phyloP scores from a whole-genome alignment of 2,797 vertebrate species.

The Euphonia xanthogaster region DNA sequence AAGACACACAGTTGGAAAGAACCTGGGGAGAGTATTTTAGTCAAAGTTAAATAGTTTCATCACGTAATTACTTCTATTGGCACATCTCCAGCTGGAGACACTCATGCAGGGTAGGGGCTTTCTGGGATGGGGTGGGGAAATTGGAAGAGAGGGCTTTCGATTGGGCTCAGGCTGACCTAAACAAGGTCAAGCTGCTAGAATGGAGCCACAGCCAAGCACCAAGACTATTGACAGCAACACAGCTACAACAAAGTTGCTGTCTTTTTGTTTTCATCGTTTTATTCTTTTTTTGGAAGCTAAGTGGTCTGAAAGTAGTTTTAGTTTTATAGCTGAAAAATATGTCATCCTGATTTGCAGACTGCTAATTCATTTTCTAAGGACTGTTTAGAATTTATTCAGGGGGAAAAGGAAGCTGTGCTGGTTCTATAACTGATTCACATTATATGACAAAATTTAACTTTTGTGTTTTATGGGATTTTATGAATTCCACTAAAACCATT shows the following conservation, averaged over 20 bases:
- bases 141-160: conserved; percentile 47
- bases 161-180: conserved; percentile 59
- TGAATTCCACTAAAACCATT: conserved; percentile 76
- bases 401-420: conserved; percentile 65
- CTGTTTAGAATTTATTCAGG: conserved; percentile 77
- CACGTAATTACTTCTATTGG: conserved; percentile 81
- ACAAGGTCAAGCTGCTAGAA: conserved; percentile 73
- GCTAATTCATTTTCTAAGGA: conserved; percentile 75
- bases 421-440: conserved; percentile 67
- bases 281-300: conserved; percentile 7
- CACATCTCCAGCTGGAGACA: conserved; percentile 77
- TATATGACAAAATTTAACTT: conserved; percentile 75
- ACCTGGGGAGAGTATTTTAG: conserved; percentile 84
- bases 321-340: conserved; percentile 72
- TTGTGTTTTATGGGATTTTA: conserved; percentile 73
- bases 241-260: conserved; percentile 39
- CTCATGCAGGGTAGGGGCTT: conserved; percentile 52
- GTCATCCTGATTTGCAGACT: conserved; percentile 70
- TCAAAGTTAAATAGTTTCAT: conserved; percentile 84
- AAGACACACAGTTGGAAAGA: conserved; percentile 82
- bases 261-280: not conserved
- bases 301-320: conserved; percentile 68
- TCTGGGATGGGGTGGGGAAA: conserved; percentile 55
- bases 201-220: conserved; percentile 53
- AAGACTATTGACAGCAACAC: conserved; percentile 49